Conservation (phyloP, 2,113 vertebrate species). For the Zosterops lateralis region DNA sequence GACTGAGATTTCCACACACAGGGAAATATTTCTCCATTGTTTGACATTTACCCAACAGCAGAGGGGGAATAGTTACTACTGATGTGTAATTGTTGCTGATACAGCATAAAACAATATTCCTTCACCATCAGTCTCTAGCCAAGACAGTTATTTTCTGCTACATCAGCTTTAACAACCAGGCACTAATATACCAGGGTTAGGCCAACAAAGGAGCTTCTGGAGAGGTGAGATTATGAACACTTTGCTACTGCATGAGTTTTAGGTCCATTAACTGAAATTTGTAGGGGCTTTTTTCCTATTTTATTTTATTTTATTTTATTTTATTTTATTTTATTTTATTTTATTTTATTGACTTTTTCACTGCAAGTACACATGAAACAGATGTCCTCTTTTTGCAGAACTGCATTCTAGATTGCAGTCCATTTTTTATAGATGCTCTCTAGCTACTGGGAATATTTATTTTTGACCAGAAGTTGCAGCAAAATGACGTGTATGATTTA, state of each 20-base stretch:
- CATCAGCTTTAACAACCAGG: not conserved
- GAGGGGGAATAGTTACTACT: not conserved
- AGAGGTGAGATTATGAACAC: not conserved
- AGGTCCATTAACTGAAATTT: not conserved
- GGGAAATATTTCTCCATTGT: conserved; percentile 10
- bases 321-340: not conserved
- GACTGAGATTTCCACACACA: not conserved
- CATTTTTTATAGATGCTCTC: not conserved
- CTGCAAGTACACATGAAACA: not conserved
- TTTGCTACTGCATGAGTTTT: not conserved
- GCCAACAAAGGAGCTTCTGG: not conserved
- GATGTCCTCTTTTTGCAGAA: not conserved
- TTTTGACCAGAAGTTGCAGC: not conserved
- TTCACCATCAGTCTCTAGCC: not conserved
- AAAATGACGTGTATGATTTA: not conserved
- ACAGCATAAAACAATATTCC: not conserved
- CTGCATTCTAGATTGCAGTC: not conserved
- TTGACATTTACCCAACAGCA: conserved; percentile 1
- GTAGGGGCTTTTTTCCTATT: not conserved
- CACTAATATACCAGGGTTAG: not conserved
- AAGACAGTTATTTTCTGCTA: not conserved
- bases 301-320: not conserved
- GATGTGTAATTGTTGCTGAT: not conserved
- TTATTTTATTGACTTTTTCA: not conserved
- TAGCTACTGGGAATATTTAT: not conserved